A percentile compares a stretch with the other conserved stretches of the same genome.
Evolutionary conservation across 2,113 vertebrate species (phyloP).

Genomic region (Penelope pileata): DNA sequence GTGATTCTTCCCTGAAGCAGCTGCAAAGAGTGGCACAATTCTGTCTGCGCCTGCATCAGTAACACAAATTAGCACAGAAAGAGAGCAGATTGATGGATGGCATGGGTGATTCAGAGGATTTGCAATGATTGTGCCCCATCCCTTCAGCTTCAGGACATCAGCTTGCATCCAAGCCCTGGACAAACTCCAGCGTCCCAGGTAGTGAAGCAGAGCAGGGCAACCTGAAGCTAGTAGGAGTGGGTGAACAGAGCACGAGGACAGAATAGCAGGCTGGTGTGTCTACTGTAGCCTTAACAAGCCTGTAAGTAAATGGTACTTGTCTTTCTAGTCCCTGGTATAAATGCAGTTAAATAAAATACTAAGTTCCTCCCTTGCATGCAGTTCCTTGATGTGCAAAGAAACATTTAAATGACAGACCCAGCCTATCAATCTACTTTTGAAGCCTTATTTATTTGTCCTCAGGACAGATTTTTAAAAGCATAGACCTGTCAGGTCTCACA

Average conservation of each 20-base stretch:
- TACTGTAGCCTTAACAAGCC: background rate
- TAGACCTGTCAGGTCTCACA: background rate
- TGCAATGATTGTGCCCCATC: background rate
- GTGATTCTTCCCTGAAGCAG: conserved; percentile 68
- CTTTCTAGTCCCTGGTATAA: background rate
- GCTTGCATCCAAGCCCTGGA: background rate
- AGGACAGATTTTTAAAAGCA: background rate
- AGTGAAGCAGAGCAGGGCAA: background rate
- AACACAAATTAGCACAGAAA: background rate
- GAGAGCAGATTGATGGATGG: background rate
- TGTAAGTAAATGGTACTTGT: background rate
- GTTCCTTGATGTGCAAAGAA: background rate
- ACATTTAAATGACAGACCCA: background rate
- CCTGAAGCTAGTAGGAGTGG: background rate
- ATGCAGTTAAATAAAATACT: background rate
- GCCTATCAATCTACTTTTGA: background rate
- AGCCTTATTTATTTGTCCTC: background rate
- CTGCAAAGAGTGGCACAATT: conserved; percentile 57
- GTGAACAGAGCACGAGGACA: background rate
- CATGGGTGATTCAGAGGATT: background rate
- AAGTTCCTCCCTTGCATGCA: background rate
- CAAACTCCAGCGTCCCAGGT: background rate
- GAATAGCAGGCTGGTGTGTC: background rate
- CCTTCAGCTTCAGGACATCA: background rate
- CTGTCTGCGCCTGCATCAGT: conserved; percentile 53